phyloP scores from a whole-genome alignment of 2,888 invertebrate genomes.

The Scaptomyza caliginosa region DNA sequence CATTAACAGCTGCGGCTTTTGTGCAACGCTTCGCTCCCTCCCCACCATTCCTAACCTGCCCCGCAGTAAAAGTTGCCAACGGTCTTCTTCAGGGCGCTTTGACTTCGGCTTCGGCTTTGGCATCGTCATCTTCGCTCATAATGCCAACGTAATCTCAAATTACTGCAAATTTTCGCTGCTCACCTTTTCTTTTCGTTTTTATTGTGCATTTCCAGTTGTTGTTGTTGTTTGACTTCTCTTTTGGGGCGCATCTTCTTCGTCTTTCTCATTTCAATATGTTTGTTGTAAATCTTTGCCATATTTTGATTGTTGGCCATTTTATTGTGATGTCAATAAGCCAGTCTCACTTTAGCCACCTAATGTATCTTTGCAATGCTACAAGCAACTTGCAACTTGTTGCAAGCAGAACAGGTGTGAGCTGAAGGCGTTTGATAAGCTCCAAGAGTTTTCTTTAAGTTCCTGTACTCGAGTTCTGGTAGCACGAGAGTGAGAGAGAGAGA shows the following conservation, averaged over 20 bases:
- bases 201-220: conserved; percentile 53
- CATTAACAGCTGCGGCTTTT: conserved; percentile 72
- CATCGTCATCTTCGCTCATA: conserved; percentile 33
- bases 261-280: conserved; percentile 22
- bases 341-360: conserved; percentile 43
- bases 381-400: conserved; percentile 22
- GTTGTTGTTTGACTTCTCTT: not conserved
- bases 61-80: conserved; percentile 63
- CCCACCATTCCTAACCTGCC: conserved; percentile 15
- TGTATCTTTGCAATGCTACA: conserved; percentile 17
- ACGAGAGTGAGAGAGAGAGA: not conserved
- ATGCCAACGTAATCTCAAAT: conserved; percentile 72
- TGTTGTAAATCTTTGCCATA: conserved; percentile 57
- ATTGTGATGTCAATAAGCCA: conserved; percentile 67
- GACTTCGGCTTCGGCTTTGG: not conserved
- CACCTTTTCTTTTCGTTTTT: conserved; percentile 29
- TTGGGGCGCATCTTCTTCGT: conserved; percentile 6
- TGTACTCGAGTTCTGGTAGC: not conserved
- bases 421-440: conserved; percentile 60
- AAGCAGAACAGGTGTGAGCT: conserved; percentile 59
- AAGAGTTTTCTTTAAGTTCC: conserved; percentile 33
- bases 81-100: conserved; percentile 31
- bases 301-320: conserved; percentile 67
- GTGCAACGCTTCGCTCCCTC: conserved; percentile 27
- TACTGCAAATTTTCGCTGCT: conserved; percentile 68